Evolutionary conservation across 2,888 invertebrate species (phyloP).

Genomic region (Pseudococcus longispinus): DNA sequence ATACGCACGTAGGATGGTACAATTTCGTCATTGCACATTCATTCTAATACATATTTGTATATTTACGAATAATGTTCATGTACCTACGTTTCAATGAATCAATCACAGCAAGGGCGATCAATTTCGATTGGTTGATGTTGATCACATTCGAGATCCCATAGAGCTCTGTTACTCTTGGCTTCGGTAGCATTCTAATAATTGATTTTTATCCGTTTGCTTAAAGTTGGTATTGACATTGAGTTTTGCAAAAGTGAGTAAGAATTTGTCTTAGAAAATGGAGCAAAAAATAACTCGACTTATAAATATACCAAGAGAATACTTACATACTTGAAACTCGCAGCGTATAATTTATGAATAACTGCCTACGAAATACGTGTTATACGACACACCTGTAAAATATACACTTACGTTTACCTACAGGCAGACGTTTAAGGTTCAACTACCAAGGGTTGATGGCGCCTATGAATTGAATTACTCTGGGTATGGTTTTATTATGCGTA

Average conservation of each 20-base stretch:
- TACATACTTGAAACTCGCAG: background rate
- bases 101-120: background rate
- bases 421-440: conserved; percentile 25
- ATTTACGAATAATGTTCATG: background rate
- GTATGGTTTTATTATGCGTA: conserved; percentile 46
- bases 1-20: conserved; percentile 9
- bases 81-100: background rate
- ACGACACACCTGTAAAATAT: conserved; percentile 35
- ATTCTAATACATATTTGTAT: background rate
- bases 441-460: conserved; percentile 50
- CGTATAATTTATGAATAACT: conserved; percentile 9
- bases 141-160: no score
- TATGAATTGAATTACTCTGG: conserved; percentile 33
- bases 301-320: background rate
- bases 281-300: no score
- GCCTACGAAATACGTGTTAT: conserved; percentile 19
- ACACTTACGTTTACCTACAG: background rate
- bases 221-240: no score
- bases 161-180: no score
- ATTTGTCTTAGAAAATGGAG: no score
- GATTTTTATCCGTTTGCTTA: no score
- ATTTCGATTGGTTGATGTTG: background rate
- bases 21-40: background rate
- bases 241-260: no score
- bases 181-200: no score